Base-by-base conservation (phyloP, 1,140 invertebrate species). In the Amyelois transitella region DNA sequence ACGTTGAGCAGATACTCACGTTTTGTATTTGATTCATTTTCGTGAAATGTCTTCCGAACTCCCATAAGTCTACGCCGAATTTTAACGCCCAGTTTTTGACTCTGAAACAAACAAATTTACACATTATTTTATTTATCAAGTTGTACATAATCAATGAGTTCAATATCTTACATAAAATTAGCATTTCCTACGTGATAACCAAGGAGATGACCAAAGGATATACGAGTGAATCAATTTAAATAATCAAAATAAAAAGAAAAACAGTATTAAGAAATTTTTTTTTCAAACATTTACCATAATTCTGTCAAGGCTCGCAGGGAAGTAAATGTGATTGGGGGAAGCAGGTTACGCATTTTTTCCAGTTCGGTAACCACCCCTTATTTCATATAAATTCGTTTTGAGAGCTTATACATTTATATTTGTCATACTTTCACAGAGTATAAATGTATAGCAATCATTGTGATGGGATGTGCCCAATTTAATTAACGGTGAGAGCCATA, bases 41-140 rank as follows among this genome's bases (percentile, higher is more conserved):
- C 20, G 95, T 97, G 74, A 94, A 93, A 77, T 95, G 93, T 76
- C 92, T 91, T 38, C 95, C 95, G 71, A 95, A 96, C 85, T 96
- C 94, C 94, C 95, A 97, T 48, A 97, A 86, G 82, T 96, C 94
- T 47, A 95, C 94, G 60, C 95, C 96, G 77, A 96, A 96, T 87
- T 95, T 95, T 56, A 96, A 84, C 24, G 95, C 95, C 95, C 95
- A 97, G 82, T 96, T 96, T 85, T 95, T 94, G 54, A 97, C 94
- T 91, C 96, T 96, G 91, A 58, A 94, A 94, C 72, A 85, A 73
- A 69, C 4, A 48, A 48, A 14, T n/a, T 38, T 38, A 38, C n/a
- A 14, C 22, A 5, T 24, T 5, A 24, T 14, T 38, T 14, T 14
- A 38, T 38, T 32, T 6, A 32, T 32, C 3, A 10, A 32, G n/a